phyloP scores from a whole-genome alignment of 35 echinoderm and acorn worm genomes.

The Lytechinus pictus region DNA sequence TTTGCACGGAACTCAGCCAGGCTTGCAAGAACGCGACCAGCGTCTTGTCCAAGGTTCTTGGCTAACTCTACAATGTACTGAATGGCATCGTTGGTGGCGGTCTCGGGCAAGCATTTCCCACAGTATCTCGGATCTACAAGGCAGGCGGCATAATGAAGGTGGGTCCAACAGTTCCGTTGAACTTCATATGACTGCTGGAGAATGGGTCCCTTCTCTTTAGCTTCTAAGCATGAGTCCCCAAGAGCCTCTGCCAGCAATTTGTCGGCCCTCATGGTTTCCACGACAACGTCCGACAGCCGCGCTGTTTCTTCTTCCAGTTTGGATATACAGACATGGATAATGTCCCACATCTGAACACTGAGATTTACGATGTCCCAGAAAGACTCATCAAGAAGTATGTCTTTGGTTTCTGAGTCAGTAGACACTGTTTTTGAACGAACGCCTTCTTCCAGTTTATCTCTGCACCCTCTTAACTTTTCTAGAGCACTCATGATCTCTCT shows the following conservation, averaged over 20 bases:
- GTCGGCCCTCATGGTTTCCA: neutral
- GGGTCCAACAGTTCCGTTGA: neutral
- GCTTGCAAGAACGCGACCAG: constrained; percentile 23
- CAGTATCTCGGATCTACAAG: constrained; percentile 37
- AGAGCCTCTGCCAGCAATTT: neutral
- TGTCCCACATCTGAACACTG: neutral
- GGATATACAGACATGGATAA: neutral
- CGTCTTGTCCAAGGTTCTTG: neutral
- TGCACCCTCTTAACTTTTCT: neutral
- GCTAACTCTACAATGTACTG: constrained; percentile 35
- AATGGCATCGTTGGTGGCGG: constrained; percentile 41
- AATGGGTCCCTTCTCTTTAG: neutral
- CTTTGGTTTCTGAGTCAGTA: neutral
- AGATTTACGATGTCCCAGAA: constrained; percentile 20
- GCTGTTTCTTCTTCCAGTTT: neutral
- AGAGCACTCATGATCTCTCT: neutral
- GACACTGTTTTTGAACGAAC: neutral
- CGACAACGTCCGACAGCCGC: constrained; percentile 13
- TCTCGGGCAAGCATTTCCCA: constrained; percentile 8
- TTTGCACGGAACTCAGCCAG: constrained; percentile 22
- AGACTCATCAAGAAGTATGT: neutral
- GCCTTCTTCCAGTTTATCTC: constrained; percentile 4
- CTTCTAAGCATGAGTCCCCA: neutral
- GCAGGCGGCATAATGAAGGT: constrained; percentile 26
- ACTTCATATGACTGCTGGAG: neutral